phyloP scores from a whole-genome alignment of 2,888 invertebrate species.

The Tolmerus cingulatus region DNA sequence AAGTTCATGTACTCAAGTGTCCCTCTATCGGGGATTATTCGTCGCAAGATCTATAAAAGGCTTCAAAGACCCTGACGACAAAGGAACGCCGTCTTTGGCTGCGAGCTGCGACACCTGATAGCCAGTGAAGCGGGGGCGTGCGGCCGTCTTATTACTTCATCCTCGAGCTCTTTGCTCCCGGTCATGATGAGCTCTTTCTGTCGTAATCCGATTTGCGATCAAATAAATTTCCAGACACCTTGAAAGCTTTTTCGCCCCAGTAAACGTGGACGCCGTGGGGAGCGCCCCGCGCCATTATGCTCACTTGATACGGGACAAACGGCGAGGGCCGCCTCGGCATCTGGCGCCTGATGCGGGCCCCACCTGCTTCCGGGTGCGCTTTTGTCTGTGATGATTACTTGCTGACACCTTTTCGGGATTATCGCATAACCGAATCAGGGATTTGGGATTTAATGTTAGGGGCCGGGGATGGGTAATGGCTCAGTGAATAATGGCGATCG shows the following conservation, averaged over 20 bases:
- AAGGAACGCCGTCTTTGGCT: not conserved
- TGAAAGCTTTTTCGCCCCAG: not conserved
- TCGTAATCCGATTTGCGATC: conserved; percentile 12
- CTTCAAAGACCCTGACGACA: not conserved
- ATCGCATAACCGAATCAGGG: not conserved
- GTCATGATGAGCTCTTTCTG: not conserved
- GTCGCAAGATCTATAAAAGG: not conserved
- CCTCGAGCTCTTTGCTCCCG: not conserved
- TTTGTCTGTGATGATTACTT: conserved; percentile 4
- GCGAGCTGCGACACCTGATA: not conserved
- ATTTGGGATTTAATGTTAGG: not conserved
- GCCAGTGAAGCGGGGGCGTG: not conserved
- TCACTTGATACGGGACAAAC: not conserved
- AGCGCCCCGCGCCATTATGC: not conserved
- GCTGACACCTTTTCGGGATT: conserved; percentile 11
- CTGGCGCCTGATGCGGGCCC: not conserved
- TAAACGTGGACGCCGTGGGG: not conserved
- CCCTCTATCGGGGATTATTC: not conserved
- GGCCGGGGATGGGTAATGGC: not conserved
- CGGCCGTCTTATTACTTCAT: not conserved
- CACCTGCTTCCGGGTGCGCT: not conserved
- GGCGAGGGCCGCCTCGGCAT: not conserved
- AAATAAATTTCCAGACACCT: conserved; percentile 14
- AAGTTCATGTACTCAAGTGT: not conserved
- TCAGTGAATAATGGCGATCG: not conserved